Percentiles rank a stretch among this genome's conserved stretches.
These are phyloP conservation scores for Trimorus sp. DNA, from an alignment of 2,888 invertebrate species.

Conservation along the genomic window DNA sequence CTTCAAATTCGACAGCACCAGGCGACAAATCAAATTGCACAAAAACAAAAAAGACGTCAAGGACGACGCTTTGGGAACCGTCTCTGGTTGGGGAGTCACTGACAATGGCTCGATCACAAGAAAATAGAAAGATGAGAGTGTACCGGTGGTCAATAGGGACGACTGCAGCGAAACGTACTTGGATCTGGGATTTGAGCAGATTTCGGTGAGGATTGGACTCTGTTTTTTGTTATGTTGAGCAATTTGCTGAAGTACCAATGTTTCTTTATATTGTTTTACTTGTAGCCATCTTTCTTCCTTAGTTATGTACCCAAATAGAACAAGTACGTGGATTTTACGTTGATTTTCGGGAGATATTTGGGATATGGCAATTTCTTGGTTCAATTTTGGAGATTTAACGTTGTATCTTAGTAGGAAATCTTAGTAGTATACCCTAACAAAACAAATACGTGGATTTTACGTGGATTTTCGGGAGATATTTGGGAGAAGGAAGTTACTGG, in stretches of 20 bases:
- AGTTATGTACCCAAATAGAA: too few relatives aligned
- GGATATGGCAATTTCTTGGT: too few relatives aligned
- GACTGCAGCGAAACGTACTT: conserved; percentile 81
- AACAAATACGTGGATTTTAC: too few relatives aligned
- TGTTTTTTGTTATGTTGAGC: neutral
- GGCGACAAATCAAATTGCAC: conserved; percentile 40
- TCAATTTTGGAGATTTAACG: too few relatives aligned
- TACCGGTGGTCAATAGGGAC: conserved; percentile 83
- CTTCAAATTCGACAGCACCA: conserved; percentile 42
- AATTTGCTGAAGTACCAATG: too few relatives aligned
- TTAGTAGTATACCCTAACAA: too few relatives aligned
- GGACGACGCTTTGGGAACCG: conserved; percentile 36
- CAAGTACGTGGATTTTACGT: too few relatives aligned
- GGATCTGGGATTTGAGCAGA: conserved; percentile 29
- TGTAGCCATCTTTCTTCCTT: too few relatives aligned
- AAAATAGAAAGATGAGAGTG: conserved; percentile 78
- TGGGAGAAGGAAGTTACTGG: too few relatives aligned
- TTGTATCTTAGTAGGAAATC: too few relatives aligned
- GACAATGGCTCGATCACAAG: conserved; percentile 37
- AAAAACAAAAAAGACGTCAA: conserved; percentile 27
- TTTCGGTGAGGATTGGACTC: conserved; percentile 30
- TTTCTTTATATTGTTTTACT: too few relatives aligned
- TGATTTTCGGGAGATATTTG: neutral
- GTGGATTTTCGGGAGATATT: too few relatives aligned
- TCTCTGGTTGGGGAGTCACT: conserved; percentile 55